These are phyloP conservation scores for Chromoteleia sp. DNA, from an alignment of 2,888 invertebrate species.

Conservation along the genomic window DNA sequence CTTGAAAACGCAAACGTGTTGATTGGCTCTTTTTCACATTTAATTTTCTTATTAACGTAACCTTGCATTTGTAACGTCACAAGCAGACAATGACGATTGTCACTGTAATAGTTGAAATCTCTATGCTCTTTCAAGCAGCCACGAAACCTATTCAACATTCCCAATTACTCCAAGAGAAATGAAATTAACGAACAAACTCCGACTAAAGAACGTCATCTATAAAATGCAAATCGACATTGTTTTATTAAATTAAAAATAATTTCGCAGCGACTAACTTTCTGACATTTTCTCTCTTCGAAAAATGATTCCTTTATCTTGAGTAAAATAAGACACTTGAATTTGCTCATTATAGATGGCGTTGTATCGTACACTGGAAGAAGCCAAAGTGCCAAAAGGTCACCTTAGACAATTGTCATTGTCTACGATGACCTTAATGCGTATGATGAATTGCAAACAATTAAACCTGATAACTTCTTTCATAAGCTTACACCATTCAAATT, in stretches of 20 bases:
- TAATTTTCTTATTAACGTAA: constrained; percentile 53
- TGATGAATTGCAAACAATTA: constrained; percentile 45
- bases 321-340: constrained; percentile 12
- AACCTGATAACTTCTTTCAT: constrained; percentile 33
- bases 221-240: background rate
- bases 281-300: no score
- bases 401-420: constrained; percentile 38
- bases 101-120: constrained; percentile 11
- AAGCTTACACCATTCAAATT: constrained; percentile 9
- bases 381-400: constrained; percentile 39
- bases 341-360: constrained; percentile 17
- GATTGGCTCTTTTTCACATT: constrained; percentile 46
- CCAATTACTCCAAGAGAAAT: background rate
- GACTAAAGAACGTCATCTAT: background rate
- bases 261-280: no score
- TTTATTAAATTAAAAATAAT: background rate
- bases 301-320: background rate
- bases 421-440: constrained; percentile 39
- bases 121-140: background rate
- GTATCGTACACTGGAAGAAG: constrained; percentile 11
- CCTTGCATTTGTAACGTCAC: constrained; percentile 49
- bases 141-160: background rate
- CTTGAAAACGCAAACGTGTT: constrained; percentile 43
- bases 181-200: no score
- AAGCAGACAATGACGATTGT: constrained; percentile 43